Base-by-base conservation (phyloP, 2,888 invertebrate genomes). In the Apamea anceps region DNA sequence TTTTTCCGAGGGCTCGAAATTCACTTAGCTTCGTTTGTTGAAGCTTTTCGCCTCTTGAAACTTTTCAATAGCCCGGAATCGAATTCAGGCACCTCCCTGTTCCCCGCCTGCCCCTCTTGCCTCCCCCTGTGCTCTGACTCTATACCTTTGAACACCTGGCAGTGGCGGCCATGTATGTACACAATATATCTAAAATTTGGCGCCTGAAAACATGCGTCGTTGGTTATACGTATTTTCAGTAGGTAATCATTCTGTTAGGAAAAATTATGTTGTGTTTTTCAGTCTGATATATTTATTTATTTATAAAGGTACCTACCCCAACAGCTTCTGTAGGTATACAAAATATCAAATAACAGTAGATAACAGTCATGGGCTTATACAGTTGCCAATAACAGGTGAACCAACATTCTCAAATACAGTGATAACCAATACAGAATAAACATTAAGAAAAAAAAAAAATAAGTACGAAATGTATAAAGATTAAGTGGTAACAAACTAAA, bases 11-110 rank as follows among this genome's bases (percentile, higher is more conserved):
- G 96, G 96, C 95, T 94, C 95, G 94, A 96, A 97, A 97, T 96
- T 97, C 96, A 97, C 96, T 97, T 97, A 97, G 96, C 96, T 96
- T 96, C 97, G 97, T 97, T 97, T 97, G 97, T 97, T 95, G 96
- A 97, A 96, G 96, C 97, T 96, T 96, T 97, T 96, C 96, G 97
- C 96, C 97, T 96, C 96, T 97, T 96, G 95, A 96, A 97, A 97
- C 96, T 97, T 97, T 97, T 97, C 97, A 96, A 97, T 96, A 96
- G 96, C 95, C 94, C 93, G 94, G 95, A 96, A 96, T 96, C 96
- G 96, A 96, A 96, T 96, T 95, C 95, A 91, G 93, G 90, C 93
- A 90, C 93, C 93, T 89, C 93, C 90, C 92, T 87, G 81, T 91
- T 83, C 81, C 88, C 88, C 86, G 78, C 85, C 83, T 79, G 48